phyloP scores from a whole-genome alignment of 2,797 vertebrate species.

The Danio jaintianensis region DNA sequence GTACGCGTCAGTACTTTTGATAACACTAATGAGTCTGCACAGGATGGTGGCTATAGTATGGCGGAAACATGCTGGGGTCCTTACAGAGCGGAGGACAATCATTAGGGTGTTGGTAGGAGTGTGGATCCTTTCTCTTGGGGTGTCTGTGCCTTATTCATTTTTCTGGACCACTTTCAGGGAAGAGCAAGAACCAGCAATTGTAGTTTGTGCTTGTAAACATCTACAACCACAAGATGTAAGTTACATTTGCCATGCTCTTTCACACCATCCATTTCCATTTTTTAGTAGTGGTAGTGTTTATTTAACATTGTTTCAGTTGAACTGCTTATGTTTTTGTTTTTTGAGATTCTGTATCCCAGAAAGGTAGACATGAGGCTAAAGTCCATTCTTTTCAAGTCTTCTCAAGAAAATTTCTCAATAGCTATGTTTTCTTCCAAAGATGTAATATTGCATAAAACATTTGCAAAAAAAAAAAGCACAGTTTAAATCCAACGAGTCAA shows the following conservation, averaged over 20 bases:
- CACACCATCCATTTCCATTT: neutral
- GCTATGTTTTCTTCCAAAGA: neutral
- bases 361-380: neutral
- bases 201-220: constrained; percentile 72
- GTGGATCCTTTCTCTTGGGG: constrained; percentile 80
- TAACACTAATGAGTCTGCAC: constrained; percentile 88
- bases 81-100: constrained; percentile 72
- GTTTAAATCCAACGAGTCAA: no score
- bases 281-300: neutral
- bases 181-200: neutral
- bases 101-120: constrained; percentile 72
- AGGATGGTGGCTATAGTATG: constrained; percentile 83
- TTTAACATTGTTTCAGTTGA: neutral
- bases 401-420: no score
- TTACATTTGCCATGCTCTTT: constrained; percentile 2
- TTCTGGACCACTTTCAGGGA: constrained; percentile 69
- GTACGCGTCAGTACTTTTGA: constrained; percentile 90
- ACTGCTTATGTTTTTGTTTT: neutral
- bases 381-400: no score
- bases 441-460: no score
- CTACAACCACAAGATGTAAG: constrained; percentile 63
- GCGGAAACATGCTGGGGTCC: constrained; percentile 73
- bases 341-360: neutral
- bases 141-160: constrained; percentile 80
- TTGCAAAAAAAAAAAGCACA: no score